Evolutionary conservation across 1,140 invertebrate genomes (phyloP).

Genomic region (Drosophila punjabiensis): DNA sequence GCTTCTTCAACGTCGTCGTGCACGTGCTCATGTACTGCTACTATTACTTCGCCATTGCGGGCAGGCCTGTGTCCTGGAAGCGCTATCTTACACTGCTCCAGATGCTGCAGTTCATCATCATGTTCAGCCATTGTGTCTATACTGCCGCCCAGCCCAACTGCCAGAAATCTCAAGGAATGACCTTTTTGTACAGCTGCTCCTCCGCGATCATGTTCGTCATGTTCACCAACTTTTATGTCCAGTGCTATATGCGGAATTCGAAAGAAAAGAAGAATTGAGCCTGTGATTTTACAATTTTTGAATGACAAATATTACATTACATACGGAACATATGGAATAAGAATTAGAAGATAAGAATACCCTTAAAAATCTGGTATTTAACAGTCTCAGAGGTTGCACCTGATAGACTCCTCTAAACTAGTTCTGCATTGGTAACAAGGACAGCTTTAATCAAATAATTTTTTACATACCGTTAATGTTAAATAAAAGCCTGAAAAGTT

Average conservation of each 20-base stretch:
- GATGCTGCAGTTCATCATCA: constrained; percentile 24
- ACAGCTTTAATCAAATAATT: too few relatives aligned
- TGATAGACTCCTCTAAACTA: too few relatives aligned
- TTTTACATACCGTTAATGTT: too few relatives aligned
- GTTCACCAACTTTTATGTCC: constrained; percentile 92
- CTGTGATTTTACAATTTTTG: neutral
- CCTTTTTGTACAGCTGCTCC: constrained; percentile 88
- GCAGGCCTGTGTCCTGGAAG: constrained; percentile 13
- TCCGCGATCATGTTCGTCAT: constrained; percentile 90
- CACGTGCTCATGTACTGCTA: constrained; percentile 20
- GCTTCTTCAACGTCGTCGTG: constrained; percentile 11
- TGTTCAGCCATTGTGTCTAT: constrained; percentile 20
- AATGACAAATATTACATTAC: neutral
- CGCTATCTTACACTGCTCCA: constrained; percentile 19
- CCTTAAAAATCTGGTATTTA: too few relatives aligned
- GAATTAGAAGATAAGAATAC: too few relatives aligned
- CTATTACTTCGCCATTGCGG: constrained; percentile 5
- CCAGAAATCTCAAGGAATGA: constrained; percentile 57
- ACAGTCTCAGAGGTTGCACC: too few relatives aligned
- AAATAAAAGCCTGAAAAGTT: too few relatives aligned
- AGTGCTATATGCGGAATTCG: constrained; percentile 8
- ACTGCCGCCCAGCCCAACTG: constrained; percentile 86
- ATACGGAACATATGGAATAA: too few relatives aligned
- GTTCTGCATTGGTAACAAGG: too few relatives aligned
- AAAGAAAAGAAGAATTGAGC: neutral